Percentiles rank a stretch among this genome's conserved stretches.
Conservation (phyloP, 1,140 invertebrate species). For the Steinernema khuongi region DNA sequence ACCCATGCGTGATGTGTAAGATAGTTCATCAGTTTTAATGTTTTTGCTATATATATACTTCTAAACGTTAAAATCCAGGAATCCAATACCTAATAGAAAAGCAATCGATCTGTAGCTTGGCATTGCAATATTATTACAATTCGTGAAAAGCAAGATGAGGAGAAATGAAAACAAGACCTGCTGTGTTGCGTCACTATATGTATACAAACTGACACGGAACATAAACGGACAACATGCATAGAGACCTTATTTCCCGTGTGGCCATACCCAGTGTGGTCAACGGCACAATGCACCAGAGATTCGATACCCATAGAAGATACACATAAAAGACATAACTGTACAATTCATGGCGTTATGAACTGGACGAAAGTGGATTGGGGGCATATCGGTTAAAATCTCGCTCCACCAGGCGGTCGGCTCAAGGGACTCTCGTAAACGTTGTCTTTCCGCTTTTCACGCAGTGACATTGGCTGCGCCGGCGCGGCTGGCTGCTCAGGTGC, state of each 20-base stretch:
- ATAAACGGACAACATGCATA: background rate
- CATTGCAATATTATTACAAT: too few species aligned
- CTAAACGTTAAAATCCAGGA: too few species aligned
- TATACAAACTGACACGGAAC: background rate
- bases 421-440: background rate
- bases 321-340: background rate
- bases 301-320: background rate
- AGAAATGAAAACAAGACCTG: background rate
- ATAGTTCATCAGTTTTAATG: too few species aligned
- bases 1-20: too few species aligned
- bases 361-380: background rate
- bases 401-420: constrained; percentile 2
- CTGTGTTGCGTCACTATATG: background rate
- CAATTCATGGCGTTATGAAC: background rate
- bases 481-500: background rate
- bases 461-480: background rate
- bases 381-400: background rate
- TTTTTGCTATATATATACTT: too few species aligned
- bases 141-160: background rate
- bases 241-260: background rate
- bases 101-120: too few species aligned
- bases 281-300: background rate
- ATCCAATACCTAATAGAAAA: too few species aligned
- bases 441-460: background rate
- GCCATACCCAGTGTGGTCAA: background rate